Base-by-base conservation (phyloP, 2,888 invertebrate species). In the Mongoloraphidia duomilia region DNA sequence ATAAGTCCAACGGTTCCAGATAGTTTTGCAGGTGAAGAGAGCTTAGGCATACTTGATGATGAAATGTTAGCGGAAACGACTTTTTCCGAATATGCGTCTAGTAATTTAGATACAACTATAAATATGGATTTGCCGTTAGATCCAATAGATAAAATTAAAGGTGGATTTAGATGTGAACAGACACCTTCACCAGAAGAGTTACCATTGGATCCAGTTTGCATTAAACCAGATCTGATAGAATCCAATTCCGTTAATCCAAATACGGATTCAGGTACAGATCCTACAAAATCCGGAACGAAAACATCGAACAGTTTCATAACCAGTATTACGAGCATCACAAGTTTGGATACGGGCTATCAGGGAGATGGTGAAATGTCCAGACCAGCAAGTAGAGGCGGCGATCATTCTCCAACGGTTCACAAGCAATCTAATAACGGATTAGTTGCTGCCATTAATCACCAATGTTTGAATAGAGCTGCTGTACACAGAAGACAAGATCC, bases 261-360 rank as follows among this genome's bases (percentile, higher is more conserved):
- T 44, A 35, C 50, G 9, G 45, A 47, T 13, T 36, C 44, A 34
- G 50, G 46, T 61, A 75, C 71, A 41, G 77, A 77, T 53, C 72
- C 73, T 57, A 71, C 72, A 9, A 80, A 80, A 63, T 78, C 79
- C 3, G 74, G 71, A 63, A 75, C 73, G 41, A 80, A 82, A 67
- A 77, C 81, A 10, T 79, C 79, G 8, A 83, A 76, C 57, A 85
- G 85, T 64, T 87, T 88, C 60, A 82, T 89, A 14, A 88, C 87
- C 2, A 88, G 89, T 61, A 84, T 89, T 13, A 89, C 89, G n/a
- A 89, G 90, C 63, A 88, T 89, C 52, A 87, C 88, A 34, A 93
- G 92, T 66, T 74, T 91, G 56, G 93, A 94, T 66, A 86, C 84
- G n/a, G 93, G 94, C 40, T 93, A 92, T 68, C 92, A 91, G 69